Evolutionary conservation across 2,888 invertebrate genomes (phyloP), one percentile per base, ranked within the genome.

Genomic region (Drosophila ezoana): DNA sequence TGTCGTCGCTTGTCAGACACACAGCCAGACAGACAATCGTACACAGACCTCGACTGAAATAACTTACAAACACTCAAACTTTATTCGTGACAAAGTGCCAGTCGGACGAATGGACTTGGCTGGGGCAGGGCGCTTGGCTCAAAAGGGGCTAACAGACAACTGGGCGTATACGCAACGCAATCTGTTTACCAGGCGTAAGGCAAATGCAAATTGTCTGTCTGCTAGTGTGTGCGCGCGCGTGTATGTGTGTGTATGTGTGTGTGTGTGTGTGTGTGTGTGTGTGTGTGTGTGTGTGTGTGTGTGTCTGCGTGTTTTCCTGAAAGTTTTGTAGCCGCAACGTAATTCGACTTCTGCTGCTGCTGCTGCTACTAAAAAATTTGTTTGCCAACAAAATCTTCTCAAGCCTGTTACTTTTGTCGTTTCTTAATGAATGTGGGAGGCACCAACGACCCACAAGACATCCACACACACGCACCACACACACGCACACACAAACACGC

Each of bases 1-100:
- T 79, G 79, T 79, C 57, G 73, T 51, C 64, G 69, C 64, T 69
- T 79, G 79, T 79, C 76, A 76, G 61, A 66, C 68, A 64, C 60
- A 69, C 45, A 13, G 56, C 20, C 16, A 41, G 58, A 58, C 62
- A 44, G 63, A 62, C 61, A 68, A 48, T 57, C 54, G 54, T 43
- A 63, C 32, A 37, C 41, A 48, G 51, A 57, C 47, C 41, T n/a
- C 18, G 33, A 54, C 59, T 77, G 72, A 83, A 86, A 86, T 81
- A 83, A 86, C 83, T 86, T 79, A 62, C 72, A 78, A 78, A 68
- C 75, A 75, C 71, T 73, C 68, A 65, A 82, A 75, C 60, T 77
- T 77, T 54, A 67, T 57, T 74, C 64, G 76, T 73, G 76, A 73
- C 73, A 77, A 73, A 76, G 69, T 72, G 70, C 60, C 62, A 37